Base-by-base conservation (phyloP, 2,888 invertebrate species). In the Philhelius pedissequus region DNA sequence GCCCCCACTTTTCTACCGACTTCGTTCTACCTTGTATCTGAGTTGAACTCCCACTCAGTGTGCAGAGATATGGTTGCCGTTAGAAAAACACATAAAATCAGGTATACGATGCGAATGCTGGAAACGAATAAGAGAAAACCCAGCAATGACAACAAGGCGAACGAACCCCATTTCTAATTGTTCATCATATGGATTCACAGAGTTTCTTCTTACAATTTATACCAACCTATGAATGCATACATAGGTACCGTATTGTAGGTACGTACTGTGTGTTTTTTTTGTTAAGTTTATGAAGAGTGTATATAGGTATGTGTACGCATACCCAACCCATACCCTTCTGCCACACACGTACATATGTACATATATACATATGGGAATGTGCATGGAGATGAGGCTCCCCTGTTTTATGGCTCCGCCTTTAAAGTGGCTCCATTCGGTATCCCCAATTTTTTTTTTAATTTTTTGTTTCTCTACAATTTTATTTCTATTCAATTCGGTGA, bases 361-460 rank as follows among this genome's bases (percentile, higher is more conserved):
- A n/a, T 60, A 64, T 66, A 75, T 77, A 74, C 77, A 86, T 73
- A 86, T 77, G 81, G 73, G 76, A 69, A 71, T 75, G 80, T 71
- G 64, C 56, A 60, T 64, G 32, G 64, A 58, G 70, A 54, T 58
- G 75, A 73, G 86, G 81, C 81, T 81, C 81, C 86, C 77, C 81
- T 68, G 58, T 86, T 86, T 86, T 86, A 81, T 86, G 64, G 81
- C 86, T 86, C 86, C 86, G 86, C 86, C 86, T 81, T 81, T 77
- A 48, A 40, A 69, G 73, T 62, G 56, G 76, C 84, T 76, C 80
- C 84, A 80, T 71, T 80, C 58, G 83, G 64, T 75, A 75, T 70
- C 30, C 32, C 43, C 35, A 27, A 11, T 15, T 56, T 35, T 70
- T 38, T 22, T 30, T n/a, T 50, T 32, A 58, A 50, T 40, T 70